A percentile compares a stretch with the other conserved stretches of the same genome.
These are phyloP conservation scores for Wiebesia pumilae DNA, from an alignment of 1,140 invertebrate species.

Conservation along the genomic window DNA sequence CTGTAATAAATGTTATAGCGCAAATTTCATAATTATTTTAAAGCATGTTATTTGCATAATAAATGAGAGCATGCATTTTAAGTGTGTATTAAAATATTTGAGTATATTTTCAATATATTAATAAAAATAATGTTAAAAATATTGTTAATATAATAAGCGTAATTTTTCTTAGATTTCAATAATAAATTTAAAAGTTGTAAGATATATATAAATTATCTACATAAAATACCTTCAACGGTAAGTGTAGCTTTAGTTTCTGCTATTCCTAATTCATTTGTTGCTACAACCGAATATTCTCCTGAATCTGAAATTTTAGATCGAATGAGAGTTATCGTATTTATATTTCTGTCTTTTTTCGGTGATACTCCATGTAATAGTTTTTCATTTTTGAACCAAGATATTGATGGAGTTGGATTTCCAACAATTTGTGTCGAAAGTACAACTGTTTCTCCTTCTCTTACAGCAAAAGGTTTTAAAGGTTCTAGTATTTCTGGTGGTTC, in stretches of 20 bases:
- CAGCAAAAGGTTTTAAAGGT: constrained; percentile 82
- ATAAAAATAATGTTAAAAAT: too few relatives aligned
- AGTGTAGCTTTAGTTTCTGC: constrained; percentile 84
- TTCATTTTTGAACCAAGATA: constrained; percentile 87
- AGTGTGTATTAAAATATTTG: too few relatives aligned
- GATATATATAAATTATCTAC: not conserved
- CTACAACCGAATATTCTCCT: constrained; percentile 87
- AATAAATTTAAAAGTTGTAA: not conserved
- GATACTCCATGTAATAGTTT: constrained; percentile 78
- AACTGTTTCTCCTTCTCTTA: constrained; percentile 86
- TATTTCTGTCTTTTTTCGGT: constrained; percentile 81
- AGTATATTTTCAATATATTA: too few relatives aligned
- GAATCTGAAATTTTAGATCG: constrained; percentile 81
- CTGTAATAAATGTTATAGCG: constrained; percentile 55
- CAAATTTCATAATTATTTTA: not conserved
- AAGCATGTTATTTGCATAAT: constrained; percentile 1
- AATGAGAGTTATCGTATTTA: constrained; percentile 81
- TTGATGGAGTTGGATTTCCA: constrained; percentile 86
- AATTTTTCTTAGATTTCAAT: too few relatives aligned
- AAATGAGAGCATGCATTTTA: not conserved
- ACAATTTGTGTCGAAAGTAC: constrained; percentile 85
- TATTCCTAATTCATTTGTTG: constrained; percentile 85
- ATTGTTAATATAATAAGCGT: too few relatives aligned
- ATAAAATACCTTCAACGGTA: constrained; percentile 86
- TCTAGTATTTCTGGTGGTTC: constrained; percentile 89